phyloP scores from a whole-genome alignment of 2,797 vertebrate genomes.

The Limnodromus scolopaceus region DNA sequence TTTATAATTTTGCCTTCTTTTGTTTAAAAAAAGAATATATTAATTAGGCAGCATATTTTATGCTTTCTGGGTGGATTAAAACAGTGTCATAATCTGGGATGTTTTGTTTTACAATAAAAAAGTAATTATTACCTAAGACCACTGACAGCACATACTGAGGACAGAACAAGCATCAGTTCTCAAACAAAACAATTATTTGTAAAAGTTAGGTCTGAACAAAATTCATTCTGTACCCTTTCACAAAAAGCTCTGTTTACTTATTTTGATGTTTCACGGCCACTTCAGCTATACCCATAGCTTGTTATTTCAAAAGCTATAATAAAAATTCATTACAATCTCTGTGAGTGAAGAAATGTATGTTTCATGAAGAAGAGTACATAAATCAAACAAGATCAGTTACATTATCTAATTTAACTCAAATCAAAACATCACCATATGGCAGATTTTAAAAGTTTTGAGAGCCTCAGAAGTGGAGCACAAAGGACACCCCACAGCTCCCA shows the following conservation, averaged over 20 bases:
- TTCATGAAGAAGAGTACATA: background rate
- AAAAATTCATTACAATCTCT: constrained; percentile 8
- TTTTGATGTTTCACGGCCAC: background rate
- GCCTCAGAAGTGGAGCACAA: background rate
- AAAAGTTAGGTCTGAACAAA: background rate
- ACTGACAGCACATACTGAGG: background rate
- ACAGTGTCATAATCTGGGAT: background rate
- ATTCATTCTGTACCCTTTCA: background rate
- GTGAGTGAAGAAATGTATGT: background rate
- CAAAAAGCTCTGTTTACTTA: background rate
- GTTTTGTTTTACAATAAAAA: background rate
- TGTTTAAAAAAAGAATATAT: background rate
- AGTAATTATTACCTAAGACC: background rate
- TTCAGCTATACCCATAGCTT: background rate
- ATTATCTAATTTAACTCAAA: background rate
- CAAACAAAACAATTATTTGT: background rate
- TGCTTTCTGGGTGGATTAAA: background rate
- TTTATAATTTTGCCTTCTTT: background rate
- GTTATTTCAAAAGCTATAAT: background rate
- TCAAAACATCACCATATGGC: background rate
- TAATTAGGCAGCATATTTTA: background rate
- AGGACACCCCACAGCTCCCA: background rate
- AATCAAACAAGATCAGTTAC: background rate
- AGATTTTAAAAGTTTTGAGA: background rate
- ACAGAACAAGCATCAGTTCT: background rate